These are phyloP conservation scores for Sinella curviseta DNA, from an alignment of 1,140 invertebrate species.

Conservation along the genomic window DNA sequence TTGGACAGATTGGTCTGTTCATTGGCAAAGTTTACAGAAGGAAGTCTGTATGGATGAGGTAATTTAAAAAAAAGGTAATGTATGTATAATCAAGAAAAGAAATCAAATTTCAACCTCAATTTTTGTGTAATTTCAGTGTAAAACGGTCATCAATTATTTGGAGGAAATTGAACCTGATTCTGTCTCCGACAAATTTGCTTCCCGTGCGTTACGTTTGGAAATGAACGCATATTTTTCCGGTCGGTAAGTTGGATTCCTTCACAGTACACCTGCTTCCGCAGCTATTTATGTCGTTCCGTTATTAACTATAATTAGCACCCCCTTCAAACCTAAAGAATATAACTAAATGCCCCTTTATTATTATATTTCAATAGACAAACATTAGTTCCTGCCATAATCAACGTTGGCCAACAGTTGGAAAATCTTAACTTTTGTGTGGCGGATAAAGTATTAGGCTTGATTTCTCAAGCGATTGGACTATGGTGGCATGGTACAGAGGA, in stretches of 20 bases:
- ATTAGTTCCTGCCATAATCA: background rate
- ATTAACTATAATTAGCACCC: too few species aligned
- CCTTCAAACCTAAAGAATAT: too few species aligned
- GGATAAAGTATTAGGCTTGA: background rate
- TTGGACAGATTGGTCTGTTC: conserved; percentile 13
- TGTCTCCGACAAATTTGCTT: background rate
- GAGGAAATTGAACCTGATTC: conserved; percentile 4
- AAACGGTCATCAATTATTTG: background rate
- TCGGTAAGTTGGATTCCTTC: background rate
- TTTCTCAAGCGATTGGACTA: background rate
- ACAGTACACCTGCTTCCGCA: too few species aligned
- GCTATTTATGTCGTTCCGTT: too few species aligned
- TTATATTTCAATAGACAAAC: background rate
- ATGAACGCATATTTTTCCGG: conserved; percentile 19
- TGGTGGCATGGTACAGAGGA: background rate
- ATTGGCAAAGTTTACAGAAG: conserved; percentile 13
- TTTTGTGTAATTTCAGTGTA: background rate
- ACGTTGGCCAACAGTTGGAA: background rate
- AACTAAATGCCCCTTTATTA: background rate
- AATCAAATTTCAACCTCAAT: too few species aligned
- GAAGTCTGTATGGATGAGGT: background rate
- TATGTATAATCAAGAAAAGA: background rate
- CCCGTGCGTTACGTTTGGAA: background rate
- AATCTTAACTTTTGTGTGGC: background rate
- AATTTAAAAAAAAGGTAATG: background rate